Evolutionary conservation across 2,113 vertebrate genomes (phyloP), one percentile per base, ranked within the genome.

Genomic region (Otocyon megalotis): DNA sequence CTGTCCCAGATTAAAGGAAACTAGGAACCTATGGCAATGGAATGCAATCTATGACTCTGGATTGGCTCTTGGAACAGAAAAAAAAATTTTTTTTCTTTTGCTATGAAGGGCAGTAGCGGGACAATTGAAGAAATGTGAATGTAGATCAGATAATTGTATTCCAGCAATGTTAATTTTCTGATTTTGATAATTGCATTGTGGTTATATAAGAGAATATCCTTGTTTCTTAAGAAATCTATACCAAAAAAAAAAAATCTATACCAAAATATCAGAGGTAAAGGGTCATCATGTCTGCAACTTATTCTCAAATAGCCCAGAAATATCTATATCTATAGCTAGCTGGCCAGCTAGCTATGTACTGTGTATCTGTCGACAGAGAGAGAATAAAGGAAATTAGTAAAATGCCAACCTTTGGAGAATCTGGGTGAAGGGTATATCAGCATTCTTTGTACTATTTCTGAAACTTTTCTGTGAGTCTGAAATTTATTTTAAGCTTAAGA

Each of bases 131-230:
- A 95, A 86, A 83, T 69, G 81, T 65, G 60, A 69, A 89, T 79
- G 80, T 76, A 86, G 93, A 93, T 95, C 37, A 90, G 85, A 74
- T 65, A 82, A 86, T 24, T 77, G 35, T 37, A 65, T 89, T 84
- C 63, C 20, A 90, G 32, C 69, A 77, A 65, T 93, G 96, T 92
- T 94, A 90, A 97, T 97, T 97, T 97, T 96, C 94, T 97, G 91
- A 85, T 92, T 85, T 96, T 93, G 85, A 90, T 86, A 14, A 91
- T 43, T 60, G 67, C 12, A 80, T 60, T 71, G 15, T 80, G 71
- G 65, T 92, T 80, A 50, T 80, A 48, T 94, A 95, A 93, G 94
- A 92, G 35, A 96, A 74, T 37, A 54, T 62, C 50, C 91, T 96
- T 95, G 63, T 95, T 92, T 95, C 85, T 84, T 85, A 88, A 91